Evolutionary conservation across 2,888 invertebrate species (phyloP), one percentile per base, ranked within the genome.

Genomic region (Agrochola lota): DNA sequence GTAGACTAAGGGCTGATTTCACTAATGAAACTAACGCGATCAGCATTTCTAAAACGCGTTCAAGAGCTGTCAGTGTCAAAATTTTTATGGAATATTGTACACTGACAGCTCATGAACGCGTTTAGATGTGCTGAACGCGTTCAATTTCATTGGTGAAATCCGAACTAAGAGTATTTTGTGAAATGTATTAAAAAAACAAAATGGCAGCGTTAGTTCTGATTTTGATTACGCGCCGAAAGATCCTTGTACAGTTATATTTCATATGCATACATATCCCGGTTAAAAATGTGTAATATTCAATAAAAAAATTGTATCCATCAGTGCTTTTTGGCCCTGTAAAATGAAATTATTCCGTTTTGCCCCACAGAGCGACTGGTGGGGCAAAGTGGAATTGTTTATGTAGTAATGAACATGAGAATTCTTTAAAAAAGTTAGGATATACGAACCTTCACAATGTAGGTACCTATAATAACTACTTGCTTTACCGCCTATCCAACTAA

Each of bases 401-500:
- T 68, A 23, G 5, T 30, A 30, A 20, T 23, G 15, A 67, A 46
- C 12, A 26, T 7, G 3, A 52, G 30, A 49, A 46, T 46, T 46
- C 0, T 30, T 67, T 12, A 30, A 49, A 20, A 23, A 23, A 15
- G 23, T 26, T 12, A 66, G 11, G 12, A 8, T 30, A 30, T 23
- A 23, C 20, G 7, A 49, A 49, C 17, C 49, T 23, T 26, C 20
- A 20, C n/a, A 35, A 40, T 62, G 20, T 15, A 26, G 3, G 43
- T 43, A n/a, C 30, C 30, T 30, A 30, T 63, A 35, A 40, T 15
- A 70, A 15, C 66, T 70, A 12, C 8, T 30, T 7, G 35, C 12
- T 8, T 1, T 62, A 52, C 52, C n/a, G 49, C 80, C 43, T 79
- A 77, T 76, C 9, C 17, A 49, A n/a, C 6, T 80, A 49, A 80